Percentiles rank a stretch among this genome's conserved stretches.
Conservation (phyloP, 35 echinoderm and acorn worm species). For the Lytechinus pictus region DNA sequence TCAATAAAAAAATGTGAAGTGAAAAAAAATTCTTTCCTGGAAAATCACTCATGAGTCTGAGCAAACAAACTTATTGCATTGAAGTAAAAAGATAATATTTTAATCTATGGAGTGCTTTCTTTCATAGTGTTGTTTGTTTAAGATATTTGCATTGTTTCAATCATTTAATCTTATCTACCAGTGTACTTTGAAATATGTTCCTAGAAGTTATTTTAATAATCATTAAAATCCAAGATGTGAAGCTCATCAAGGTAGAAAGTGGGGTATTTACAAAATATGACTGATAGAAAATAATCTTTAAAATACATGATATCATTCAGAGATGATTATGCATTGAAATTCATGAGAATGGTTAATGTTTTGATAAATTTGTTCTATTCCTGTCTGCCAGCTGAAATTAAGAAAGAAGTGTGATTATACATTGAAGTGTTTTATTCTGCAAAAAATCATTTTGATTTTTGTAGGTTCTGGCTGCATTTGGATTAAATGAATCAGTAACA, state of each 20-base stretch:
- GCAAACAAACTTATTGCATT: not conserved
- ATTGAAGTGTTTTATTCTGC: too few species aligned
- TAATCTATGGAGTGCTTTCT: not conserved
- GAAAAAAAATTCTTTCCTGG: too few species aligned
- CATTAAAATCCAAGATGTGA: not conserved
- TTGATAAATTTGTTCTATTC: too few species aligned
- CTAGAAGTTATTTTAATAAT: too few species aligned
- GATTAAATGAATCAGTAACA: too few species aligned
- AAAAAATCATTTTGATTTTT: too few species aligned
- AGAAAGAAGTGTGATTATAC: too few species aligned
- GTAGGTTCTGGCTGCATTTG: too few species aligned
- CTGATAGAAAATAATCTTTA: not conserved
- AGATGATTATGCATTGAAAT: not conserved
- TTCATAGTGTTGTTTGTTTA: not conserved
- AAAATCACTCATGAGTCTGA: not conserved
- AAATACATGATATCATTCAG: not conserved
- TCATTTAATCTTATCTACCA: not conserved
- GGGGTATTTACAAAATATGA: not conserved
- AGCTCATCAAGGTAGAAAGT: not conserved
- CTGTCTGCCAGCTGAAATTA: too few species aligned
- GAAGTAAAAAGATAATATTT: not conserved
- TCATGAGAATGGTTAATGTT: too few species aligned
- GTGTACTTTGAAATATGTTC: not conserved
- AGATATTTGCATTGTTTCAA: not conserved
- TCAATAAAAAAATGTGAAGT: too few species aligned